Percentiles rank a stretch among this genome's conserved stretches.
Evolutionary conservation across 2,113 vertebrate genomes (phyloP).

Genomic region (Paradoxurus hermaphroditus): DNA sequence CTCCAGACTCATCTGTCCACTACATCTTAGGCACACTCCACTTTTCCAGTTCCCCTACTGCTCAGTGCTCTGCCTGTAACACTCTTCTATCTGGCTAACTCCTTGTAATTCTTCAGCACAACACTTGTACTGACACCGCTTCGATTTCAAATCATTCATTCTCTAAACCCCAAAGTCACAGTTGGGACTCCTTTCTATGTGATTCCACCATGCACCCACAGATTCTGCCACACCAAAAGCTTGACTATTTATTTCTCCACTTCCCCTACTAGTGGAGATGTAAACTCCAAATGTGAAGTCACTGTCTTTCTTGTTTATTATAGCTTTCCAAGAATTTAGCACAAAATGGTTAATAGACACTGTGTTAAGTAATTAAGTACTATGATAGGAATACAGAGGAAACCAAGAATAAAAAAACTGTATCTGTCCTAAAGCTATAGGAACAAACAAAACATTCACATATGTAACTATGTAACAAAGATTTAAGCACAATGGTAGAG

Average conservation of each 20-base stretch:
- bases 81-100: not conserved
- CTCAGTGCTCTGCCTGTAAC: not conserved
- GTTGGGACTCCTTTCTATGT: not conserved
- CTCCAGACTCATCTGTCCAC: not conserved
- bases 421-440: not conserved
- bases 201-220: not conserved
- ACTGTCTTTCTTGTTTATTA: not conserved
- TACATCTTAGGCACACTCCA: not conserved
- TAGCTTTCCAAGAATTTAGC: not conserved
- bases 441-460: not conserved
- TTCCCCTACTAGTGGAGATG: not conserved
- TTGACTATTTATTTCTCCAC: not conserved
- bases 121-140: not conserved
- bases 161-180: not conserved
- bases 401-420: not conserved
- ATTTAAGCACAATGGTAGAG: not conserved
- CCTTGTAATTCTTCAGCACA: not conserved
- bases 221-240: not conserved
- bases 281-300: not conserved
- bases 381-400: not conserved
- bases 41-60: not conserved
- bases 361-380: not conserved
- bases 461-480: not conserved
- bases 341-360: not conserved
- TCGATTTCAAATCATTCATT: conserved; percentile 4